Evolutionary conservation across 2,113 vertebrate species (phyloP).

Genomic region (Spheniscus mendiculus): DNA sequence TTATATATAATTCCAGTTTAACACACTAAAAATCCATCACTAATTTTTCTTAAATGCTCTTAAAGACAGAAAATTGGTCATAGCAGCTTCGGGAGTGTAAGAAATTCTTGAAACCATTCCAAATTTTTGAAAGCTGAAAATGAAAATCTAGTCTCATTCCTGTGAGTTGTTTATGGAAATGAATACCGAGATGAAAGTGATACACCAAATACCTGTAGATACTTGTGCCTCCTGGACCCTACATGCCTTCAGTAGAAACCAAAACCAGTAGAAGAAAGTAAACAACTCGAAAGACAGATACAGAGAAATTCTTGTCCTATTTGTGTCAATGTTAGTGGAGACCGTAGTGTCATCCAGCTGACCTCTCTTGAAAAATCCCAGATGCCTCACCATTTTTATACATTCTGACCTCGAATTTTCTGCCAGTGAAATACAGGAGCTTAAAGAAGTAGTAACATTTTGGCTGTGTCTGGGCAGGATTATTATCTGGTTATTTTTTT

Average conservation of each 20-base stretch:
- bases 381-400: neutral
- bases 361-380: neutral
- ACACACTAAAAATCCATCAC: neutral
- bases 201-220: conserved; percentile 8
- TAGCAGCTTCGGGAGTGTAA: neutral
- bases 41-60: conserved; percentile 17
- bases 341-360: neutral
- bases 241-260: neutral
- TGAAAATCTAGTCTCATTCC: neutral
- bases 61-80: conserved; percentile 1
- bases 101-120: conserved; percentile 39
- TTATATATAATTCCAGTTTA: neutral
- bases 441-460: neutral
- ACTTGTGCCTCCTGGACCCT: conserved; percentile 12
- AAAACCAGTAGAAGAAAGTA: neutral
- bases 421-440: neutral
- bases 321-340: neutral
- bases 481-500: neutral
- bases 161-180: conserved; percentile 18
- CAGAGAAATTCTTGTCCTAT: neutral
- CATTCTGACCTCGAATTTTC: neutral
- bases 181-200: conserved; percentile 11
- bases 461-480: neutral
- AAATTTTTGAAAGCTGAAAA: conserved; percentile 16
- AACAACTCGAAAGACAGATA: neutral